Evolutionary conservation across 2,113 vertebrate species (phyloP), one percentile per base, ranked within the genome.

Genomic region (Phalacrocorax carbo): DNA sequence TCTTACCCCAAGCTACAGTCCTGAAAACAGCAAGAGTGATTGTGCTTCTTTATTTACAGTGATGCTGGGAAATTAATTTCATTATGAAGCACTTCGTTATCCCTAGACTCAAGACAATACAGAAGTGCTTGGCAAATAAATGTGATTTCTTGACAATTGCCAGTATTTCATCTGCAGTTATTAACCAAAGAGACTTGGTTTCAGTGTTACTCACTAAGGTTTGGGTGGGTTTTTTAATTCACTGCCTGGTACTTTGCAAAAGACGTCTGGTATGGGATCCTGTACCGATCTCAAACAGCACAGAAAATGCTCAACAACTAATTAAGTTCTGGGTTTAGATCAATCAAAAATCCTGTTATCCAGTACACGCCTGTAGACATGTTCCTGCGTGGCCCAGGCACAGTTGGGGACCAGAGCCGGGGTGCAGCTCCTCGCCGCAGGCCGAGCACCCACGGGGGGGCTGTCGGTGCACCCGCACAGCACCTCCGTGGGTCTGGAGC

Each of bases 271-370:
- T 79, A 38, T 65, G 30, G n/a, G 29, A 38, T 70, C 69, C 51
- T 29, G 38, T 71, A 71, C 69, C 38, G 72, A 94, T 90, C 91
- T 97, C 87, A 90, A 94, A 91, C 72, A 90, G 86, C 76, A 81
- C 66, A 92, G 91, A 81, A 95, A 93, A 82, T 48, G 65, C 90
- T 96, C 90, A 94, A 72, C 73, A 73, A 72, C 60, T 94, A 92
- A 97, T 97, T 96, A 96, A 95, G 92, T 95, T 94, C 96, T 69
- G 81, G 86, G 92, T 96, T 93, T 94, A 86, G 65, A 89, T 77
- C 88, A 94, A 96, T 92, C 90, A 93, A 82, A 68, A 79, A 49
- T 32, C 48, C 73, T 55, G 23, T 70, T 95, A 86, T 81, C 95
- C 92, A 95, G 86, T 44, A 83, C 65, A 72, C 62, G 36, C 76